Evolutionary conservation across 2,888 invertebrate species (phyloP).

Genomic region (Phalera bucephala): DNA sequence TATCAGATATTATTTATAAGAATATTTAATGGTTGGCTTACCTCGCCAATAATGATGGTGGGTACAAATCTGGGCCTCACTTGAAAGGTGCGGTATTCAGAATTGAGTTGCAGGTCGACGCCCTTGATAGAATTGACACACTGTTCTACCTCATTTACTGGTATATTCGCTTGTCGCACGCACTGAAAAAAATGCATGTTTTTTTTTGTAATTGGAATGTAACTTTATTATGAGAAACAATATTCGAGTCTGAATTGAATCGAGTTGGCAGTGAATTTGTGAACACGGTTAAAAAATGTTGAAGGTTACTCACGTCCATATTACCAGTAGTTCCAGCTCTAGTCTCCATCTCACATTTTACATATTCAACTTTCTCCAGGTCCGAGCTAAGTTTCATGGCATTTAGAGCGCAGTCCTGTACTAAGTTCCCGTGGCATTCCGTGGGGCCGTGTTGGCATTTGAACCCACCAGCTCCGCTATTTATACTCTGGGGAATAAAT

Average conservation of each 20-base stretch:
- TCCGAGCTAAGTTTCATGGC: conserved; percentile 48
- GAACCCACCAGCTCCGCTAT: conserved; percentile 64
- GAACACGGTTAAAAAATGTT: too few relatives aligned
- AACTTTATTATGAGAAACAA: too few relatives aligned
- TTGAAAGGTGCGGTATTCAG: conserved; percentile 68
- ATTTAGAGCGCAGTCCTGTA: conserved; percentile 84
- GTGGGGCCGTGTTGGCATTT: conserved; percentile 85
- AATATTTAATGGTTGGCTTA: too few relatives aligned
- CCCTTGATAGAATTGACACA: conserved; percentile 60
- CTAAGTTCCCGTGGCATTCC: conserved; percentile 85
- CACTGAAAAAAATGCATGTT: conserved; percentile 68
- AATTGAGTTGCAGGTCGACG: conserved; percentile 64
- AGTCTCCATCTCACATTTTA: conserved; percentile 78
- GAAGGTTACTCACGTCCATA: conserved; percentile 43
- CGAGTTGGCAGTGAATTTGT: too few relatives aligned
- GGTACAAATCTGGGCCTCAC: conserved; percentile 76
- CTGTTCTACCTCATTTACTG: conserved; percentile 28
- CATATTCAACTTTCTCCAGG: conserved; percentile 63
- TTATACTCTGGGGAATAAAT: conserved; percentile 49
- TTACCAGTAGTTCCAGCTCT: conserved; percentile 55
- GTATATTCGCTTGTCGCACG: conserved; percentile 39
- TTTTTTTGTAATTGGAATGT: too few relatives aligned
- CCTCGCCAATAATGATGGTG: conserved; percentile 74
- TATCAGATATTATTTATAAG: too few relatives aligned
- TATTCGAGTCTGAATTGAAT: too few relatives aligned